phyloP scores from a whole-genome alignment of 2,113 vertebrate species.

The Ranitomeya variabilis region DNA sequence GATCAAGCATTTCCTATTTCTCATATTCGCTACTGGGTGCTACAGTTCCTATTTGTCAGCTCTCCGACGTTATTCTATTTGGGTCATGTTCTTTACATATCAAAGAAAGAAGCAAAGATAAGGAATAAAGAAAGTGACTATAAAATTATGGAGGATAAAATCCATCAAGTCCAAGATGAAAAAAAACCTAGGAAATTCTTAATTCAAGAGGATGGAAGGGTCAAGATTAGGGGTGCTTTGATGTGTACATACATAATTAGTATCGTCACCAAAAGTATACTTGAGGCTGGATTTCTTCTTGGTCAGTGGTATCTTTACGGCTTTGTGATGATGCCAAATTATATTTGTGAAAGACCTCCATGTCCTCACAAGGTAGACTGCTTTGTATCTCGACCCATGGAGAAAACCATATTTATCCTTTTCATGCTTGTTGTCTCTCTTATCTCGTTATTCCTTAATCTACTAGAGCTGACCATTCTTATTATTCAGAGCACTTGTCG shows the following conservation, averaged over 20 bases:
- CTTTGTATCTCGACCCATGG: conserved; percentile 92
- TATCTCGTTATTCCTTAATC: conserved; percentile 86
- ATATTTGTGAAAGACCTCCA: conserved; percentile 79
- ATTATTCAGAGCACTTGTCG: conserved; percentile 70
- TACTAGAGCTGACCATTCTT: conserved; percentile 85
- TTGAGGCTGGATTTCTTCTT: conserved; percentile 85
- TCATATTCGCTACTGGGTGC: conserved; percentile 94
- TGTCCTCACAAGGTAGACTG: conserved; percentile 92
- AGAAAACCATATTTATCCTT: conserved; percentile 95
- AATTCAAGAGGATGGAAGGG: conserved; percentile 64
- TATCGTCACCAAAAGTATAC: conserved; percentile 81
- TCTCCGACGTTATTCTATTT: conserved; percentile 91
- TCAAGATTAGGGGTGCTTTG: conserved; percentile 76
- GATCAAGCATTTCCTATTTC: conserved; percentile 96
- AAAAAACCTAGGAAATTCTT: conserved; percentile 77
- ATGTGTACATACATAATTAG: conserved; percentile 86
- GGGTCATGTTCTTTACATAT: conserved; percentile 85
- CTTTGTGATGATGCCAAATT: conserved; percentile 81
- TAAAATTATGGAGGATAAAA: conserved; percentile 66
- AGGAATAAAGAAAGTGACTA: conserved; percentile 71
- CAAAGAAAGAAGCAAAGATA: conserved; percentile 68
- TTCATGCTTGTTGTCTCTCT: conserved; percentile 87
- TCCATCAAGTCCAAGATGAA: conserved; percentile 63
- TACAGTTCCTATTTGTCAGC: conserved; percentile 96
- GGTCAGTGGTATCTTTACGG: conserved; percentile 91